Conservation (phyloP, 64 coral and sea anemone genomes). For the Cladopsammia gracilis region DNA sequence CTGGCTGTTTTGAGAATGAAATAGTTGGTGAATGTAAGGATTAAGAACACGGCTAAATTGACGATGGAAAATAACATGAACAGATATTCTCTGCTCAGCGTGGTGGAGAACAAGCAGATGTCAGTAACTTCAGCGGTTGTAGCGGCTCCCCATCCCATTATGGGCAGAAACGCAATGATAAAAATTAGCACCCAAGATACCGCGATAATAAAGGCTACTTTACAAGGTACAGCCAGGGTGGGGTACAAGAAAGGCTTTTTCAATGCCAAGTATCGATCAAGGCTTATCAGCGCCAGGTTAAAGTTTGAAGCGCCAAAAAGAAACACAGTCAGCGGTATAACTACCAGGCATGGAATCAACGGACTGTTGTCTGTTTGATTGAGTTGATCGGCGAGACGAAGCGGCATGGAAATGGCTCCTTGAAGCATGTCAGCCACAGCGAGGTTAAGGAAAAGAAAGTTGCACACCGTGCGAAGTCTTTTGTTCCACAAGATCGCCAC, state of each 20-base stretch:
- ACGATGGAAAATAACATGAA: conserved; percentile 83
- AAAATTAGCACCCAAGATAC: conserved; percentile 66
- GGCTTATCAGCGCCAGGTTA: conserved; percentile 85
- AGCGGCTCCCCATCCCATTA: conserved; percentile 75
- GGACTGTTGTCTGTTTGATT: conserved; percentile 71
- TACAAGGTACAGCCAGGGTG: conserved; percentile 60
- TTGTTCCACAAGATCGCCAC: conserved; percentile 84
- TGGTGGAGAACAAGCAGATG: conserved; percentile 88
- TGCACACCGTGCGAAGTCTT: conserved; percentile 75
- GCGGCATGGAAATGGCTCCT: conserved; percentile 85
- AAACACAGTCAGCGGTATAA: conserved; percentile 92
- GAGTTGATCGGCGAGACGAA: conserved; percentile 83
- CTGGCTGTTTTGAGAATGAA: conserved; percentile 85
- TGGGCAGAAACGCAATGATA: conserved; percentile 69
- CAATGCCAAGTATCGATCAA: conserved; percentile 86
- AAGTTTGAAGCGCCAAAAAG: conserved; percentile 90
- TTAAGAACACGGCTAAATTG: conserved; percentile 80
- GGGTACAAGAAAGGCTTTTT: conserved; percentile 77
- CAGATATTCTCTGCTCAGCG: conserved; percentile 73
- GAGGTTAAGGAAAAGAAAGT: conserved; percentile 89
- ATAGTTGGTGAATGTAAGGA: conserved; percentile 75
- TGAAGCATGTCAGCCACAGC: conserved; percentile 94
- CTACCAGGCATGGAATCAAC: conserved; percentile 77
- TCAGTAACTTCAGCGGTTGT: conserved; percentile 37
- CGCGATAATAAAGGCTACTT: conserved; percentile 16